Conservation (phyloP, 2,797 vertebrate genomes). For the Oceanodroma leucorhoa region DNA sequence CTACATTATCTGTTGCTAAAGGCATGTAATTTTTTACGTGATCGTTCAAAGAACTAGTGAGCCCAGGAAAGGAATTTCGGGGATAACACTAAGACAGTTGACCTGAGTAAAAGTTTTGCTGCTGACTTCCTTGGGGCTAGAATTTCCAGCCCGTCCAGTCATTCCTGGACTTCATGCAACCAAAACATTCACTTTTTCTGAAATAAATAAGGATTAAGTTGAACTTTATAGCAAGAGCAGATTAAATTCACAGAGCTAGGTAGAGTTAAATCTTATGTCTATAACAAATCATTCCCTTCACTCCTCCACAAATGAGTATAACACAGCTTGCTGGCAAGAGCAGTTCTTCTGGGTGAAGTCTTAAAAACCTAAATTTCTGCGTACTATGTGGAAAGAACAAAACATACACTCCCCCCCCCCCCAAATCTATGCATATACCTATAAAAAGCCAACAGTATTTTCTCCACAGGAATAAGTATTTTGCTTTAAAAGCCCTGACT, state of each 20-base stretch:
- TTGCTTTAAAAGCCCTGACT: background rate
- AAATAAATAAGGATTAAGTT: background rate
- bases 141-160: background rate
- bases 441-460: background rate
- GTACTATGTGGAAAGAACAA: background rate
- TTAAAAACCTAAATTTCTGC: background rate
- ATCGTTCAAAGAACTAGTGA: background rate
- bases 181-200: background rate
- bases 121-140: background rate
- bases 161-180: background rate
- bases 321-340: background rate
- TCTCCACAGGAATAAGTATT: background rate
- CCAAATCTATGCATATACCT: background rate
- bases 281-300: background rate
- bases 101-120: background rate
- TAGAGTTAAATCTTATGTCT: background rate
- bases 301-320: background rate
- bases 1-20: background rate
- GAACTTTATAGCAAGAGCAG: background rate
- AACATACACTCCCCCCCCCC: background rate
- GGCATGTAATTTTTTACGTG: background rate
- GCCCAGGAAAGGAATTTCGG: background rate
- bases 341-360: background rate
- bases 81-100: background rate
- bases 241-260: background rate